Base-by-base conservation (phyloP, 2,888 invertebrate species). In the Temnothorax ravouxi region DNA sequence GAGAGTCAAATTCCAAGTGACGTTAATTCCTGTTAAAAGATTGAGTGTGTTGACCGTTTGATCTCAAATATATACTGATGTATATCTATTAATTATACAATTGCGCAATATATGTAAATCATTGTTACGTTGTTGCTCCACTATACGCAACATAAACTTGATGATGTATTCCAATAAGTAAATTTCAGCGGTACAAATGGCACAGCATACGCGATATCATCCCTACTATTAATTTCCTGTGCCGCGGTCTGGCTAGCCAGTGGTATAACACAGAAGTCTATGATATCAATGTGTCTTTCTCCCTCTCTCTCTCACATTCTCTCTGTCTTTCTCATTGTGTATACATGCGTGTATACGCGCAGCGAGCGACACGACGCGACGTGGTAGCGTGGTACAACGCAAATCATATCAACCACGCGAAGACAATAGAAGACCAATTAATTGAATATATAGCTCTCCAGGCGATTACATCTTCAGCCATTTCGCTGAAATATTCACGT, bases 361-460 rank as follows among this genome's bases (percentile, higher is more conserved):
- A 21, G 21, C 47, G 59, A 50, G 54, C 47, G 41, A 67, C 61
- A 18, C 64, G 44, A 80, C 34, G 29, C 29, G 29, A 29, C 29
- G 29, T 29, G 29, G 29, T 29, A 29, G 3, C 29, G 29, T 34
- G 18, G 15, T n/a, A 50, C 47, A 29, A 66, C 13, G 81, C 79
- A 71, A 80, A 80, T 61, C 79, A 47, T 59, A 71, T 59, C 59
- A 80, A 71, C 59, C 38, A 47, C 29, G 34, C 72, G 84, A 77
- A 87, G 89, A 89, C 89, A 91, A 90, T 89, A 79, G 89, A 86
- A 87, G 85, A 88, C 84, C 90, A 87, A 91, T 91, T 90, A 90
- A 90, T 90, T 89, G 88, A 90, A 91, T 91, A 91, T 91, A 88
- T 88, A 88, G 89, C 83, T 84, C 88, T 84, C 86, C 85, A 88